Percentiles rank a stretch among this genome's conserved stretches.
phyloP scores from a whole-genome alignment of 2,888 invertebrate species.

The Cerceris ruficornis region DNA sequence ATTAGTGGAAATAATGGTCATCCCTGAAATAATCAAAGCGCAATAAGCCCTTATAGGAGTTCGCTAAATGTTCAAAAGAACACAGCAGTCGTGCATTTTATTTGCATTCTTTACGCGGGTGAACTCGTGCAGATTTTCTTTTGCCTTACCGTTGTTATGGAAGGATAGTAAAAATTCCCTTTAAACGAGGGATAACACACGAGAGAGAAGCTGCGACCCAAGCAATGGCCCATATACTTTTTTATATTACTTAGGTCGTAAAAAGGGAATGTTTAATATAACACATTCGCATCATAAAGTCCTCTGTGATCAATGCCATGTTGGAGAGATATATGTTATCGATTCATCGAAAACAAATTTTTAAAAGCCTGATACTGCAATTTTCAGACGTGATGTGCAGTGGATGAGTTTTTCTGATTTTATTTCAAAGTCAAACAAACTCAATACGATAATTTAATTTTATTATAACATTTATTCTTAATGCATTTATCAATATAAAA shows the following conservation, averaged over 20 bases:
- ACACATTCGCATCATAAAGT: conserved; percentile 12
- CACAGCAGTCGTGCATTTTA: not conserved
- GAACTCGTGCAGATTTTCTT: conserved; percentile 1
- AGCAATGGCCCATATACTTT: conserved; percentile 24
- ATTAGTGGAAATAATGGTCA: too few relatives aligned
- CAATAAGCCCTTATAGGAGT: too few relatives aligned
- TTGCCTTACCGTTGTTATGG: not conserved
- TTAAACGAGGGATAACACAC: not conserved
- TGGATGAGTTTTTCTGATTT: too few relatives aligned
- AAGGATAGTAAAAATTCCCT: not conserved
- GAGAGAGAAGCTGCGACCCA: conserved; percentile 8
- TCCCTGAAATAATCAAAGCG: too few relatives aligned
- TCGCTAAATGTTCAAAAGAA: too few relatives aligned
- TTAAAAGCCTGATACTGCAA: too few relatives aligned
- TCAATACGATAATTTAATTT: too few relatives aligned
- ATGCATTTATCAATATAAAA: too few relatives aligned
- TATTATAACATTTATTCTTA: too few relatives aligned
- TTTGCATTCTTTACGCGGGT: not conserved
- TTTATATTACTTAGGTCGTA: conserved; percentile 20
- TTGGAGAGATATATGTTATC: not conserved
- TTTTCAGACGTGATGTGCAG: too few relatives aligned
- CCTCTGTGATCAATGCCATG: conserved; percentile 14
- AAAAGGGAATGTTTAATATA: conserved; percentile 31
- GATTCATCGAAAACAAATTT: not conserved
- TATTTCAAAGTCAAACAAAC: too few relatives aligned